phyloP scores from a whole-genome alignment of 2,888 invertebrate species.

The Phengaris alcon region DNA sequence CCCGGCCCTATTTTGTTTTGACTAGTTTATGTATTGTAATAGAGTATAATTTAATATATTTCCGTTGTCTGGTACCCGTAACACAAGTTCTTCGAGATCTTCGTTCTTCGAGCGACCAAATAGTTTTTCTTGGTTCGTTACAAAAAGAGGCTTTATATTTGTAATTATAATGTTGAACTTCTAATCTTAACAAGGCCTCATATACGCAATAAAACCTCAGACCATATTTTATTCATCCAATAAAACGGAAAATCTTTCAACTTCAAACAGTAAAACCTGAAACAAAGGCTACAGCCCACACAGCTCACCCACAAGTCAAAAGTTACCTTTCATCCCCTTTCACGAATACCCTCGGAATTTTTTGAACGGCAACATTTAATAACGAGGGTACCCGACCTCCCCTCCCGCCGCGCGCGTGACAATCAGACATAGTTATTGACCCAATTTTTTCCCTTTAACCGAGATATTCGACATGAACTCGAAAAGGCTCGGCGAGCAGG shows the following conservation, averaged over 20 bases:
- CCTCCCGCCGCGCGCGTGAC: neutral
- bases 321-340: constrained; percentile 4
- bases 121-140: too few species aligned
- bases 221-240: neutral
- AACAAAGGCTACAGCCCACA: neutral
- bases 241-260: neutral
- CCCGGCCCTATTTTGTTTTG: too few species aligned
- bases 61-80: too few species aligned
- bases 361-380: constrained; percentile 10
- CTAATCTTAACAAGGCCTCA: neutral
- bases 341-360: neutral
- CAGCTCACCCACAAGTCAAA: neutral
- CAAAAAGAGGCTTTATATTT: too few species aligned
- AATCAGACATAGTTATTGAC: constrained; percentile 25
- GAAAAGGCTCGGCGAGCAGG: constrained; percentile 12
- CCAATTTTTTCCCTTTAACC: constrained; percentile 24
- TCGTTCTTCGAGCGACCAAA: too few species aligned
- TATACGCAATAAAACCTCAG: neutral
- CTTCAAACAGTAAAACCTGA: neutral
- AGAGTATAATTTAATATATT: too few species aligned
- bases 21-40: too few species aligned
- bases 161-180: too few species aligned
- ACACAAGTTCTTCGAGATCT: too few species aligned
- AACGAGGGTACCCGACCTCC: neutral
- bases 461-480: constrained; percentile 21